A percentile compares a stretch with the other conserved stretches of the same genome.
These are phyloP conservation scores for Coelinius sp. DNA, from an alignment of 2,888 invertebrate genomes.

Conservation along the genomic window DNA sequence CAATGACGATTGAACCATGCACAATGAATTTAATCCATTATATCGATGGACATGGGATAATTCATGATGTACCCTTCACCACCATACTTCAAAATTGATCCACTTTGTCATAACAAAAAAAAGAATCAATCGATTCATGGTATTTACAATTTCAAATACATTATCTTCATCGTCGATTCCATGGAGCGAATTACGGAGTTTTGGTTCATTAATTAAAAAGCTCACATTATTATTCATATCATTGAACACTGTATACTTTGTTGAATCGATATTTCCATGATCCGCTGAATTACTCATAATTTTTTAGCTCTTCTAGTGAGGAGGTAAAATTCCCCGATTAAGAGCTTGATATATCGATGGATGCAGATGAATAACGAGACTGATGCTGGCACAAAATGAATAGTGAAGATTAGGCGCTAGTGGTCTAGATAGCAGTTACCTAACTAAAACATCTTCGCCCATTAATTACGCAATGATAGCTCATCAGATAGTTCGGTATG, in stretches of 20 bases:
- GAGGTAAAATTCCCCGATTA: no score
- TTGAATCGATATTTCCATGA: background rate
- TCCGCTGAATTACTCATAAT: background rate
- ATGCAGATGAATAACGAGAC: no score
- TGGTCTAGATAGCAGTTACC: no score
- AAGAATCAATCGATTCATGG: slow-evolving; percentile 58
- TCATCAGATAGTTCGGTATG: no score
- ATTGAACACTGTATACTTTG: background rate
- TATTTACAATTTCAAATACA: slow-evolving; percentile 52
- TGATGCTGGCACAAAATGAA: no score
- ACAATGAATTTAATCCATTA: background rate
- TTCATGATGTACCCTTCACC: slow-evolving; percentile 3
- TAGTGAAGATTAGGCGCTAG: no score
- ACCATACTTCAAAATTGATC: slow-evolving; percentile 60
- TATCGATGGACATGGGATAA: no score
- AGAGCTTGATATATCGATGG: no score
- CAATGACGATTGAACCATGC: no score
- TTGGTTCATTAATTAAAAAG: slow-evolving; percentile 52
- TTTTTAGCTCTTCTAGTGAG: background rate
- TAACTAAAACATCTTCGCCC: no score
- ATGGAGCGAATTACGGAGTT: slow-evolving; percentile 55
- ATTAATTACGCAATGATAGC: no score
- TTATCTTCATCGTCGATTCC: slow-evolving; percentile 47
- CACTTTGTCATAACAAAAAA: slow-evolving; percentile 58
- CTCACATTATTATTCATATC: background rate